Percentiles rank a stretch among this genome's conserved stretches.
These are phyloP conservation scores for Mystacornis crossleyi DNA, from an alignment of 2,113 vertebrate genomes.

Conservation along the genomic window DNA sequence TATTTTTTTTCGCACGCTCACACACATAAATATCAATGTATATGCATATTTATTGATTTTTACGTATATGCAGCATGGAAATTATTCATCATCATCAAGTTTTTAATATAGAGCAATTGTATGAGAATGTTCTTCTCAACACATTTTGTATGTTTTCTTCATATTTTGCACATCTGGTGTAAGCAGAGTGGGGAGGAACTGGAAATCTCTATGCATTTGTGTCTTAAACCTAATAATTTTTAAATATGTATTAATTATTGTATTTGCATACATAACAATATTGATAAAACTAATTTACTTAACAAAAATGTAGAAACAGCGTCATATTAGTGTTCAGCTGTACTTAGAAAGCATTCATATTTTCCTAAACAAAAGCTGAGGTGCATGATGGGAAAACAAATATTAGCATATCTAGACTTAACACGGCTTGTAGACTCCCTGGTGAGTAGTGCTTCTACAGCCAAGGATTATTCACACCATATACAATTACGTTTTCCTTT, in stretches of 20 bases:
- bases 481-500: conserved; percentile 53
- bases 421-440: conserved; percentile 29
- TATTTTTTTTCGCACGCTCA: neutral
- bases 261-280: neutral
- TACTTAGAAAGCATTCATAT: neutral
- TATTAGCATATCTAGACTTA: conserved; percentile 60
- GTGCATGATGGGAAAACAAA: conserved; percentile 41
- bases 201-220: neutral
- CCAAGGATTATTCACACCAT: conserved; percentile 46
- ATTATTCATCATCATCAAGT: neutral
- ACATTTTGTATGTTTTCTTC: neutral
- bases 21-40: neutral
- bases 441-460: conserved; percentile 31
- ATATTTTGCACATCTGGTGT: neutral
- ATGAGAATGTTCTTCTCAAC: neutral
- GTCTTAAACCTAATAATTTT: neutral
- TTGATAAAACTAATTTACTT: neutral
- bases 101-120: neutral
- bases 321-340: neutral
- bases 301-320: neutral
- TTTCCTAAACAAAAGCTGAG: conserved; percentile 26
- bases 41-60: neutral
- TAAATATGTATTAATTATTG: neutral
- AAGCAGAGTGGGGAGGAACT: neutral
- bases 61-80: neutral